Evolutionary conservation across 2,888 invertebrate genomes (phyloP), one percentile per base, ranked within the genome.

Genomic region (Teleogryllus oceanicus): DNA sequence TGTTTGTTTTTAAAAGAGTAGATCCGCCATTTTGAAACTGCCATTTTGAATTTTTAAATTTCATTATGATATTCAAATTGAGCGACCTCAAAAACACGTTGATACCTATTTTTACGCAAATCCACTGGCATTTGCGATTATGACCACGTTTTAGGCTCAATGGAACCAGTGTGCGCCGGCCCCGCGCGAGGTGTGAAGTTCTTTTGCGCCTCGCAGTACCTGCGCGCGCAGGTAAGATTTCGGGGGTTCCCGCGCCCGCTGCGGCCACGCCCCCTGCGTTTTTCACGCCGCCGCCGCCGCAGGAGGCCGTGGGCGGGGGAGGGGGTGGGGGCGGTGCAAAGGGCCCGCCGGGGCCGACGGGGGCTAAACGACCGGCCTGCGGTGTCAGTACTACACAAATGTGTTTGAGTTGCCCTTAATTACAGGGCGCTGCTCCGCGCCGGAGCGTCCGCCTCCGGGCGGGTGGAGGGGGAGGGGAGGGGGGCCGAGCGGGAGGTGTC

Each of bases 351-450:
- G 62, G n/a, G 62, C 62, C n/a, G 62, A 18, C n/a, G 77, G 77
- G 49, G 49, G 77, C 77, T 77, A 77, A 77, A 77, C 77, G 77
- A 20, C 37, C 75, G 75, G 21, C 75, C 75, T 24, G 75, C 78
- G 79, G 82, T 82, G 82, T 82, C 82, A 82, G 82, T 80, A 51
- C 75, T 79, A 75, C 82, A 81, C 82, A 82, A 82, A 82, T 82
- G 82, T 82, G 82, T 82, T 82, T 82, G 82, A 79, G 82, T 82
- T 82, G 78, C 82, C 82, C 81, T 76, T 82, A 82, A 82, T 82
- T 82, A 82, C 79, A 82, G 82, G 80, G 80, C 79, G 78, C 51
- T 24, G 18, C 24, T 24, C 37, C 37, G 10, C n/a, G 76, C n/a
- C n/a, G 50, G 50, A n/a, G 12, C 50, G 49, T 18, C 37, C 77